Conservation (phyloP, 1,140 invertebrate species). For the Calephelis nemesis region DNA sequence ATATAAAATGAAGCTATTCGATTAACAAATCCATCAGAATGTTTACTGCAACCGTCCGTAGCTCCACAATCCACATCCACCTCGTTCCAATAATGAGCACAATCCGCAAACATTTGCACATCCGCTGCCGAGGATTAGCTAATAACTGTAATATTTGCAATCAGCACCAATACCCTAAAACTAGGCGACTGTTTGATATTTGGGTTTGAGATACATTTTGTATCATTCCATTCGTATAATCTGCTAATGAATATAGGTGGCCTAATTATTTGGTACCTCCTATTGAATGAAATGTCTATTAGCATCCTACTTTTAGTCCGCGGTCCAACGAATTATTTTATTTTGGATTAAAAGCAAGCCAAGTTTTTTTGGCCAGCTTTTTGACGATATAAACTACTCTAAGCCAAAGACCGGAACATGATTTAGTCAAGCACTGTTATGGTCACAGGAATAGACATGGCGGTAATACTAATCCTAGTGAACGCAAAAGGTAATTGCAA, state of each 20-base stretch:
- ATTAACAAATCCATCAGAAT: not conserved
- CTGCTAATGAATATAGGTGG: conserved; percentile 15
- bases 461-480: no score
- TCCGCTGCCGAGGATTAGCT: conserved; percentile 49
- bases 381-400: no score
- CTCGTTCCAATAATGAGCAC: conserved; percentile 61
- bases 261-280: not conserved
- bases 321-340: no score
- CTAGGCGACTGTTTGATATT: conserved; percentile 25
- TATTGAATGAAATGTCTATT: not conserved
- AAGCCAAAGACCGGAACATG: no score
- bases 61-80: conserved; percentile 7
- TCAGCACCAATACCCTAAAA: conserved; percentile 47
- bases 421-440: no score
- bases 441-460: no score
- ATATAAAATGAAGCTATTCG: conserved; percentile 4
- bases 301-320: no score
- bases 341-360: no score
- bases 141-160: conserved; percentile 60
- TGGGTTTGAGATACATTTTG: conserved; percentile 25
- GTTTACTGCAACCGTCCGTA: conserved; percentile 6
- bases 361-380: no score
- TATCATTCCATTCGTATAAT: conserved; percentile 28
- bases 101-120: conserved; percentile 60
- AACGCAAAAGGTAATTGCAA: no score